Base-by-base conservation (phyloP, 1,140 invertebrate genomes). In the Drosophila guanche region DNA sequence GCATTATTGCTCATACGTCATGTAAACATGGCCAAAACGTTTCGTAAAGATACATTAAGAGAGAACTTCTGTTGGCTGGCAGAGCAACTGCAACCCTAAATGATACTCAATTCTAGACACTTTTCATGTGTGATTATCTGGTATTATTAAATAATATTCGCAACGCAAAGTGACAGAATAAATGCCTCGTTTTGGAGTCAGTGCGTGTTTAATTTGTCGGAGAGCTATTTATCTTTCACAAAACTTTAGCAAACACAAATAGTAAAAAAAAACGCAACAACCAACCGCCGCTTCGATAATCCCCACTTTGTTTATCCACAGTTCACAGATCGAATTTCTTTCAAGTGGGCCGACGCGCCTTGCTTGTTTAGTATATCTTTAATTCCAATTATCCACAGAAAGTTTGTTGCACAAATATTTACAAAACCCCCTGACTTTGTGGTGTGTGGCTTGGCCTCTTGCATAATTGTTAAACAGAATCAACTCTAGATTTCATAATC, bases 1-100 rank as follows among this genome's bases (percentile, higher is more conserved):
- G 23, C 43, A 75, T 85, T 85, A 89, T 89, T 89, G 86, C 85
- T 89, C 85, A 89, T 89, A 85, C 85, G 83, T 61, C 79, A 58
- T 61, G 62, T 72, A 55, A 61, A 27, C 14, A 27, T 8, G 60
- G 37, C 61, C 29, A 57, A 45, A 53, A 62, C 22, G 48, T 51
- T 25, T 42, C 22, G 40, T 58, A 37, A 25, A 43, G 16, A 48
- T 52, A 48, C 59, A 51, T 25, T 20, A 20, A n/a, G 14, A 37
- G 22, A 10, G 45, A 75, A 72, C 33, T 75, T 46, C 43, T 47
- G 14, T 22, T 40, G 16, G 43, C 22, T 51, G 55, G 45, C 58
- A 57, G 27, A 41, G 37, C 25, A 8, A 47, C 67, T 83, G 54
- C 50, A 75, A 53, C 70, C 58, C 78, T 48, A 80, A 84, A 80